These are phyloP conservation scores for Nephrotoma appendiculata DNA, from an alignment of 2,888 invertebrate species.

Conservation along the genomic window DNA sequence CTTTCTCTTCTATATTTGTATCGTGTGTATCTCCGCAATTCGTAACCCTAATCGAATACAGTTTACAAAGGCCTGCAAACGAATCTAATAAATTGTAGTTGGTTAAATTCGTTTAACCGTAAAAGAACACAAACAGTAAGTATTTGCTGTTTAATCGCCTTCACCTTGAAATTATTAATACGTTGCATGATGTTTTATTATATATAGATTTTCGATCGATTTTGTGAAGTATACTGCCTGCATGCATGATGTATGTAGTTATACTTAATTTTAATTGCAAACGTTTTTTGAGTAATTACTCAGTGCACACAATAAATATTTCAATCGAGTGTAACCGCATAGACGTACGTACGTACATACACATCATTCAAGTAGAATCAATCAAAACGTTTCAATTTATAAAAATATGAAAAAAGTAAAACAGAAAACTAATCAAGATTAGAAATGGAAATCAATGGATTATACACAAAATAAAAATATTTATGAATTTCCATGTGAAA, in stretches of 20 bases:
- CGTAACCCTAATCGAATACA: too few relatives aligned
- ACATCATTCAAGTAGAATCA: neutral
- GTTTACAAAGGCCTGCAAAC: neutral
- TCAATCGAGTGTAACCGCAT: neutral
- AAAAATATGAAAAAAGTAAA: neutral
- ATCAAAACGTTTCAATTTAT: neutral
- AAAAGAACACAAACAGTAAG: neutral
- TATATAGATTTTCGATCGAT: neutral
- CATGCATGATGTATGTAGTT: neutral
- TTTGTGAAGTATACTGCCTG: neutral
- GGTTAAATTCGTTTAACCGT: neutral
- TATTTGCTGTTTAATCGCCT: neutral
- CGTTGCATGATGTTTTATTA: neutral
- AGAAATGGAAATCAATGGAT: neutral
- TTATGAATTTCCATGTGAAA: neutral
- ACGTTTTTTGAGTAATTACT: neutral
- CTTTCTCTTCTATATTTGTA: too few relatives aligned
- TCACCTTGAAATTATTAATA: neutral
- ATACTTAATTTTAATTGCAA: neutral
- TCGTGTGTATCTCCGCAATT: too few relatives aligned
- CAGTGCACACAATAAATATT: neutral
- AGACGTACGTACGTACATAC: neutral
- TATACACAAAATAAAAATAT: neutral
- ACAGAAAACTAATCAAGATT: neutral
- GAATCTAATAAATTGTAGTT: neutral